A percentile compares a stretch with the other conserved stretches of the same genome.
phyloP scores from a whole-genome alignment of 1,140 invertebrate species.

The Drosophila sturtevanti region DNA sequence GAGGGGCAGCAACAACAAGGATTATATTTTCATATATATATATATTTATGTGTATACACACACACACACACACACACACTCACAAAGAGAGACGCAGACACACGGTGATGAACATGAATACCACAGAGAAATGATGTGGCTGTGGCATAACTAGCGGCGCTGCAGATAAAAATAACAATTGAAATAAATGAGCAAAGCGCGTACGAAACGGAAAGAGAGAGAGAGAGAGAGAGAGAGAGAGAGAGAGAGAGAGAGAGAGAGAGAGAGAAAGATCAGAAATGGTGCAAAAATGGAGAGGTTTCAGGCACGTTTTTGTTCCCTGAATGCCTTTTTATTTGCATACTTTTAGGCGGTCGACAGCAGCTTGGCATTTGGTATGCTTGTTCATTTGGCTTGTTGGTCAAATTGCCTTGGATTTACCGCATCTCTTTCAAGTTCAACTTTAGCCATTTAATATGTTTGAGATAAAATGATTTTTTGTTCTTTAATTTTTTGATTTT shows the following conservation, averaged over 20 bases:
- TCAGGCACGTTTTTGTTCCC: slow-evolving; percentile 15
- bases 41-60: too few relatives aligned
- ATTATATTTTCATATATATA: slow-evolving; percentile 36
- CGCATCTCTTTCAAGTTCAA: not conserved
- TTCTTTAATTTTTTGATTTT: not conserved
- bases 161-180: slow-evolving; percentile 72
- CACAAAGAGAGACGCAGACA: too few relatives aligned
- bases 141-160: slow-evolving; percentile 64
- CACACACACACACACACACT: not conserved
- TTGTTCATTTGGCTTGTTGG: slow-evolving; percentile 5
- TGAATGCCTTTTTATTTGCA: slow-evolving; percentile 49
- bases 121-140: slow-evolving; percentile 40
- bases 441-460: not conserved
- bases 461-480: not conserved
- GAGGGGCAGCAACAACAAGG: slow-evolving; percentile 13
- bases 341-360: slow-evolving; percentile 53
- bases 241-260: not conserved
- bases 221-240: not conserved
- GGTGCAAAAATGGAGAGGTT: not conserved
- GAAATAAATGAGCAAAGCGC: slow-evolving; percentile 64
- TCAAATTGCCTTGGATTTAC: slow-evolving; percentile 34
- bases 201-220: slow-evolving; percentile 1
- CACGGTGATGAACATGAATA: not conserved
- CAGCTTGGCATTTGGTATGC: slow-evolving; percentile 17
- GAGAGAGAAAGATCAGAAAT: not conserved